Evolutionary conservation across 2,797 vertebrate genomes (phyloP).

Genomic region (Intellagama lesueurii): DNA sequence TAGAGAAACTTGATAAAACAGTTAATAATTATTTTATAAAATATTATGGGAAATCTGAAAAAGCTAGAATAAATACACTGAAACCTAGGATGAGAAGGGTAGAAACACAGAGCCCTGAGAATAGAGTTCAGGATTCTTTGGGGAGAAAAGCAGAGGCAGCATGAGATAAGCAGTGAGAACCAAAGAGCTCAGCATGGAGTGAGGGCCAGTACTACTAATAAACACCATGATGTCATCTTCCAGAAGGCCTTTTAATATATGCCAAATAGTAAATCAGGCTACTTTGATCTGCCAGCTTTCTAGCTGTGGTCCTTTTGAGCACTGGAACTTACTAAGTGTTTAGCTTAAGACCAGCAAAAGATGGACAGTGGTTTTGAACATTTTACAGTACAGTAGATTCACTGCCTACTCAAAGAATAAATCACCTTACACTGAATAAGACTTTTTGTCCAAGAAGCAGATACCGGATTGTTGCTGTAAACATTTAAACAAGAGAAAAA

Average conservation of each 20-base stretch:
- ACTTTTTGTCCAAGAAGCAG: background rate
- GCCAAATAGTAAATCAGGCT: constrained; percentile 1
- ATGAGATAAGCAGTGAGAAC: background rate
- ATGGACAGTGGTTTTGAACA: background rate
- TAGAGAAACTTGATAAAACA: too few species aligned
- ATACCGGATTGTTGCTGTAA: background rate
- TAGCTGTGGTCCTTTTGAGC: constrained; percentile 3
- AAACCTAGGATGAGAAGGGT: background rate
- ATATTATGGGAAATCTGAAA: background rate
- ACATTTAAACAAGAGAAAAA: background rate
- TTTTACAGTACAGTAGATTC: background rate
- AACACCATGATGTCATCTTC: constrained; percentile 17
- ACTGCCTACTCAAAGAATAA: background rate
- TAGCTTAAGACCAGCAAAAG: background rate
- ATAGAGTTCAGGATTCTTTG: background rate
- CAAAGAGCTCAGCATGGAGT: background rate
- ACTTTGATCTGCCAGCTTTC: constrained; percentile 14
- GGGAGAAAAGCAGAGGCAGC: background rate
- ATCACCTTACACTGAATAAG: background rate
- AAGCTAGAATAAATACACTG: background rate
- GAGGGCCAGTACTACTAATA: background rate
- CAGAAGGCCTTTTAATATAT: background rate
- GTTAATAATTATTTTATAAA: background rate
- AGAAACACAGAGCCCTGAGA: background rate
- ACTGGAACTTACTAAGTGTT: constrained; percentile 7